These are phyloP conservation scores for Cichlasoma orientale DNA, from an alignment of 2,797 vertebrate genomes.

Conservation along the genomic window DNA sequence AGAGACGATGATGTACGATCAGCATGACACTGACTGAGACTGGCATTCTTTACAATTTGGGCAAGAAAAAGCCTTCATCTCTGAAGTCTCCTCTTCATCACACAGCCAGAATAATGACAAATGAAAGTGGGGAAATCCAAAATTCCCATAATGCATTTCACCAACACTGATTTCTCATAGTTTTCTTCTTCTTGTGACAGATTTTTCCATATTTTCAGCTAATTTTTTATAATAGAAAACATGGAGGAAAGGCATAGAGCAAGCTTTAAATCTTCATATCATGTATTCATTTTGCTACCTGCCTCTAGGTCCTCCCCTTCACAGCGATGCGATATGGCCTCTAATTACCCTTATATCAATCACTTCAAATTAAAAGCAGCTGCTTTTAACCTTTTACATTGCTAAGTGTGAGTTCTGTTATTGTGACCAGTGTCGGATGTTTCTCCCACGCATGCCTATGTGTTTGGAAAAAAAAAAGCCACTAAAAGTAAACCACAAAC, in stretches of 20 bases:
- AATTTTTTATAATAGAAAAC: rapidly evolving
- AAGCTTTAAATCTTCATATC: background rate
- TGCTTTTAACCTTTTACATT: background rate
- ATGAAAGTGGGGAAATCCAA: too few relatives aligned
- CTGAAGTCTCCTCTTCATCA: too few relatives aligned
- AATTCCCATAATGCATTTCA: too few relatives aligned
- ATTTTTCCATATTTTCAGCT: background rate
- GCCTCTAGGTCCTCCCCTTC: rapidly evolving
- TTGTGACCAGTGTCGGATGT: background rate
- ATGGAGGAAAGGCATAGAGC: background rate
- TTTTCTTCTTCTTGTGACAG: background rate
- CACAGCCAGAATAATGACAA: too few relatives aligned
- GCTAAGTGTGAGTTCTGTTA: background rate
- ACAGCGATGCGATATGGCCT: rapidly evolving
- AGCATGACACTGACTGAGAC: too few relatives aligned
- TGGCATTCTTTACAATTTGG: too few relatives aligned
- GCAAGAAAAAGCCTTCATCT: too few relatives aligned
- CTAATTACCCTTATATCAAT: background rate
- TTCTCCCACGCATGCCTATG: background rate
- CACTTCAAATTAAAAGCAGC: background rate
- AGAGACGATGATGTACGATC: too few relatives aligned
- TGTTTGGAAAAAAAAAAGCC: background rate
- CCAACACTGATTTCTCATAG: background rate
- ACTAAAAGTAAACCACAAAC: background rate
- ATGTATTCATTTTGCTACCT: background rate